phyloP scores from a whole-genome alignment of 2,888 invertebrate genomes.

The Pediacus dermestoides region DNA sequence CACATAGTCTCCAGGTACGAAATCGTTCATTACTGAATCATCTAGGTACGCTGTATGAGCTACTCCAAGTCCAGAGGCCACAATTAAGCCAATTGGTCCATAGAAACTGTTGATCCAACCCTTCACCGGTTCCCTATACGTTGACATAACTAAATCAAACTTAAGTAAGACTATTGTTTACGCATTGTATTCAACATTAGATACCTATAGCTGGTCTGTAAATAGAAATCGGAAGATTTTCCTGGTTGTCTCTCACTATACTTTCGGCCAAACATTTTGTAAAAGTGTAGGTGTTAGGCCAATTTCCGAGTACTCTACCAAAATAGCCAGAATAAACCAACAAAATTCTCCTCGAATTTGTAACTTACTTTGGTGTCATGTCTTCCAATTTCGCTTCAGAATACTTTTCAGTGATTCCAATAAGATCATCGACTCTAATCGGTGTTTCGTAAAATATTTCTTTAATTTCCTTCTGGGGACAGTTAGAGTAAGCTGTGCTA shows the following conservation, averaged over 20 bases:
- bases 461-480: conserved; percentile 1
- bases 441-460: conserved; percentile 10
- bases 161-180: neutral
- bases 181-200: neutral
- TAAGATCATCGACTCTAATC: conserved; percentile 4
- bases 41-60: too few species aligned
- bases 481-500: conserved; percentile 11
- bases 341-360: neutral
- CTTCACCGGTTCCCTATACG: neutral
- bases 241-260: neutral
- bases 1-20: neutral
- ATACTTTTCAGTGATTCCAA: conserved; percentile 1
- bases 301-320: neutral
- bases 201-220: neutral
- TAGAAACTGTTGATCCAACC: neutral
- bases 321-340: neutral
- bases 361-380: neutral
- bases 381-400: neutral
- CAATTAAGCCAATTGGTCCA: neutral
- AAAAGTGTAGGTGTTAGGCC: neutral
- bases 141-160: neutral
- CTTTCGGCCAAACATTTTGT: neutral
- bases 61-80: too few species aligned
- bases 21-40: neutral
- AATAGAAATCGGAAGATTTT: neutral